phyloP scores from a whole-genome alignment of 2,113 vertebrate species.

The Muscicapa adusta region DNA sequence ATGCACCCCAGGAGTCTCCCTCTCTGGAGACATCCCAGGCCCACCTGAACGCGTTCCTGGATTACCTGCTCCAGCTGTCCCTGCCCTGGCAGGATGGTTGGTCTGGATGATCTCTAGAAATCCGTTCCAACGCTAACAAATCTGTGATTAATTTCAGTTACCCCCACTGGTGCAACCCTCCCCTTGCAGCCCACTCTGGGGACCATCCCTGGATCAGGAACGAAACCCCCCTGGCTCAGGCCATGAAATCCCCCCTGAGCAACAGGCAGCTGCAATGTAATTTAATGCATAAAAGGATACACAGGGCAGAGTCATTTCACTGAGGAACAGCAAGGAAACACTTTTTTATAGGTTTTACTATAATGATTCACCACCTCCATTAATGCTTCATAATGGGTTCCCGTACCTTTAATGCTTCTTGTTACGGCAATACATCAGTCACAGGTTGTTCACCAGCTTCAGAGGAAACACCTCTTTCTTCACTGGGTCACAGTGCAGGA shows the following conservation, averaged over 20 bases:
- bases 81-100: neutral
- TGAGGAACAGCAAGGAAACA: rapidly evolving
- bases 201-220: rapidly evolving
- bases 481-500: no score
- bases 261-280: rapidly evolving
- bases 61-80: neutral
- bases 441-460: rapidly evolving
- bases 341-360: neutral
- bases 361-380: neutral
- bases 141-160: neutral
- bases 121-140: neutral
- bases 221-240: no score
- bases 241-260: neutral
- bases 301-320: neutral
- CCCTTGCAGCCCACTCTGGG: neutral
- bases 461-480: neutral
- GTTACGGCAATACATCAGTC: rapidly evolving
- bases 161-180: neutral
- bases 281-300: rapidly evolving
- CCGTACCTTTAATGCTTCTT: rapidly evolving
- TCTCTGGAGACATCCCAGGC: neutral
- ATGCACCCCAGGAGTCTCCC: neutral
- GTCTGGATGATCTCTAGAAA: neutral
- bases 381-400: neutral
- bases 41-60: neutral